A percentile compares a stretch with the other conserved stretches of the same genome.
Conservation (phyloP, 2,113 vertebrate genomes). For the Phalacrocorax brasilianus region DNA sequence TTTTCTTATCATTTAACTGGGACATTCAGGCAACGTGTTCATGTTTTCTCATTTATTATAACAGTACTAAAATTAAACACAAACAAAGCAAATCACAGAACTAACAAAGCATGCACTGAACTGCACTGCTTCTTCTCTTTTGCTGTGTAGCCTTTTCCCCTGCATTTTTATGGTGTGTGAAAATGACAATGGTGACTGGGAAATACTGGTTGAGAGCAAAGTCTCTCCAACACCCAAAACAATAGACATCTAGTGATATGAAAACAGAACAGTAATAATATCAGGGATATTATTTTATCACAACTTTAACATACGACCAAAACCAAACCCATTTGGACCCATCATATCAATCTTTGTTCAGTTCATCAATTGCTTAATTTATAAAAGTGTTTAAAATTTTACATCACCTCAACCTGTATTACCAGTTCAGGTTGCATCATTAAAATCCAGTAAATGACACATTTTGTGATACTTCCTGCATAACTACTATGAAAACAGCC, state of each 20-base stretch:
- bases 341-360: background rate
- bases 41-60: background rate
- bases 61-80: background rate
- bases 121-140: background rate
- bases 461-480: background rate
- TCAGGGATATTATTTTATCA: background rate
- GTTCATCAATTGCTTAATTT: background rate
- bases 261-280: background rate
- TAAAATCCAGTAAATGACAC: background rate
- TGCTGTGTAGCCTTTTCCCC: background rate
- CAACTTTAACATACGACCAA: background rate
- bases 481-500: background rate
- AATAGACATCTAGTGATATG: background rate
- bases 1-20: background rate
- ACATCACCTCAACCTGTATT: background rate
- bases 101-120: background rate
- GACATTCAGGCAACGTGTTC: background rate
- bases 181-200: background rate
- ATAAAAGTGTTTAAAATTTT: background rate
- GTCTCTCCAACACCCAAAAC: background rate
- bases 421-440: background rate
- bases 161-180: background rate
- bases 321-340: background rate
- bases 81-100: background rate
- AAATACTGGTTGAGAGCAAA: background rate